Conservation (phyloP, 2,113 vertebrate species). For the Okapia johnstoni region DNA sequence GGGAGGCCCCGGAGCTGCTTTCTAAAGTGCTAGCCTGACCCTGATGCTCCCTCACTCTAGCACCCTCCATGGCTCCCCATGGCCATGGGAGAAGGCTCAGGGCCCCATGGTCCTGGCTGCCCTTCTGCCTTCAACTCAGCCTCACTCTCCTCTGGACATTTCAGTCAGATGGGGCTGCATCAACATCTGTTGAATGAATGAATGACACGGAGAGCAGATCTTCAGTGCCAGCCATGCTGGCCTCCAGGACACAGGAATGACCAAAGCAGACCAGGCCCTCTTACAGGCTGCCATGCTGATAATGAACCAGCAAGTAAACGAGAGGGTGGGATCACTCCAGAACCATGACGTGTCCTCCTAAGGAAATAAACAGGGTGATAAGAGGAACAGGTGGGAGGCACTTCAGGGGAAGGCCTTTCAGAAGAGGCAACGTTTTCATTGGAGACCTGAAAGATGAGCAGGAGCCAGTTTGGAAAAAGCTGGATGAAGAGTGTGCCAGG, state of each 20-base stretch:
- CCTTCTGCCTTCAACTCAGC: not conserved
- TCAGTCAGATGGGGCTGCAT: not conserved
- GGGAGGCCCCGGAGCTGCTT: not conserved
- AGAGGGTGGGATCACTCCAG: not conserved
- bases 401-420: not conserved
- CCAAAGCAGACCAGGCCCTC: too few relatives aligned
- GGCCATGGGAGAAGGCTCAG: not conserved
- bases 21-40: not conserved
- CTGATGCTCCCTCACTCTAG: not conserved
- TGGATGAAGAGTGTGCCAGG: not conserved
- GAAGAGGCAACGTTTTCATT: not conserved
- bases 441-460: not conserved
- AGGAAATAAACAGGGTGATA: not conserved
- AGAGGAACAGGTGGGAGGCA: not conserved
- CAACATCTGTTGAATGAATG: not conserved
- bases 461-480: not conserved
- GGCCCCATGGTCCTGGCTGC: not conserved
- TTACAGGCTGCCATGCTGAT: not conserved
- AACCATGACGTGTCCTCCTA: not conserved
- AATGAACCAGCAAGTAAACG: not conserved
- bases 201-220: not conserved
- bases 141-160: not conserved
- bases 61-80: not conserved
- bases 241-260: not conserved
- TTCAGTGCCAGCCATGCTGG: not conserved